Percentiles rank a stretch among this genome's conserved stretches.
Evolutionary conservation across 1,140 invertebrate species (phyloP).

Genomic region (Micrasema longulum): DNA sequence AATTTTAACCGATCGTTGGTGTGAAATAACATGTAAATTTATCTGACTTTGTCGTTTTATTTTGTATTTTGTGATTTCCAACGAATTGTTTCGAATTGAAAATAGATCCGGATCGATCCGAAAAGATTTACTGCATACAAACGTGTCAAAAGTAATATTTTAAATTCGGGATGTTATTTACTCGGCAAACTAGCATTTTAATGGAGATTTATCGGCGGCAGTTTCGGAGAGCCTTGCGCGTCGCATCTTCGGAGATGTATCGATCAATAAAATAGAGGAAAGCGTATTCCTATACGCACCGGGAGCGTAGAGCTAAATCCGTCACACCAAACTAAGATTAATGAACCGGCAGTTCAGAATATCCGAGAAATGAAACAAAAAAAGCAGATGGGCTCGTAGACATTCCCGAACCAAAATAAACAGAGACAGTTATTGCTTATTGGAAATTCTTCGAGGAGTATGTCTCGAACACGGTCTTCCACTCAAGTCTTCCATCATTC

Average conservation of each 20-base stretch:
- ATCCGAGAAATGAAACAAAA: constrained; percentile 31
- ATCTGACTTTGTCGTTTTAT: too few species aligned
- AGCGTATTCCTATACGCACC: neutral
- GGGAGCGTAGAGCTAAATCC: neutral
- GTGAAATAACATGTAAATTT: too few species aligned
- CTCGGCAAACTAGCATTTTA: neutral
- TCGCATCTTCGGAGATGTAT: constrained; percentile 24
- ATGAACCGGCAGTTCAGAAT: constrained; percentile 18
- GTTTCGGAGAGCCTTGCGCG: constrained; percentile 9
- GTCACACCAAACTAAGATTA: constrained; percentile 36
- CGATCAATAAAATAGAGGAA: constrained; percentile 27
- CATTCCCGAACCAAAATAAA: constrained; percentile 30
- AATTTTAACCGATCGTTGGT: too few species aligned
- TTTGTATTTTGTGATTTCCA: too few species aligned
- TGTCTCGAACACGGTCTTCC: constrained; percentile 5
- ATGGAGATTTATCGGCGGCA: constrained; percentile 25
- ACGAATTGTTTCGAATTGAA: too few species aligned
- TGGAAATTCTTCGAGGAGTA: constrained; percentile 22
- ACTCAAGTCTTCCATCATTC: constrained; percentile 10
- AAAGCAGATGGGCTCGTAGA: constrained; percentile 1
- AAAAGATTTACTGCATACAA: too few species aligned
- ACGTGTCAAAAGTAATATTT: too few species aligned
- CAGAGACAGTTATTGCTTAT: constrained; percentile 38
- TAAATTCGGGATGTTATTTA: too few species aligned
- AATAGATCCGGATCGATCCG: too few species aligned